These are phyloP conservation scores for Aphelenchoides bicaudatus DNA, from an alignment of 2,888 invertebrate genomes.

Conservation along the genomic window DNA sequence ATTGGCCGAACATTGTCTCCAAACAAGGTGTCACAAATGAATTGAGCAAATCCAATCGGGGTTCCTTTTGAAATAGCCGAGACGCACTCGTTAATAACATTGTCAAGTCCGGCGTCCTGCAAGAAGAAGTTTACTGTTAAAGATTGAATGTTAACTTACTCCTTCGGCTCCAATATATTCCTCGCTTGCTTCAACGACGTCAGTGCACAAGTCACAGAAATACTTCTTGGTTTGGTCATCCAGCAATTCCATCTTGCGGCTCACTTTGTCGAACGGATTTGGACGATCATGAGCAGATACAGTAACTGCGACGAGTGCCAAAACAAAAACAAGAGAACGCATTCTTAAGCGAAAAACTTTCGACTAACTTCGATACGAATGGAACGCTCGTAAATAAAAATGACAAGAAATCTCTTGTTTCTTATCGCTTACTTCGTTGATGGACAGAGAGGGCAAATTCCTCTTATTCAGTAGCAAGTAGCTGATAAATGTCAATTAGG, in stretches of 20 bases:
- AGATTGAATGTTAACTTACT: neutral
- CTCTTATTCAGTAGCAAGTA: no score
- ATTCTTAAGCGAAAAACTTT: no score
- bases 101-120: neutral
- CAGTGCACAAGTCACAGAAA: conserved; percentile 5
- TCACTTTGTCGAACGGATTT: conserved; percentile 3
- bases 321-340: no score
- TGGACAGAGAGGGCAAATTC: neutral
- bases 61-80: conserved; percentile 3
- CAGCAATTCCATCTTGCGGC: neutral
- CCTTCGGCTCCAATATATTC: conserved; percentile 8
- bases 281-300: conserved; percentile 1
- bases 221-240: conserved; percentile 6
- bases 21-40: conserved; percentile 12
- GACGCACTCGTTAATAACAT: neutral
- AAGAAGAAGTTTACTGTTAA: neutral
- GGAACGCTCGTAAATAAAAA: neutral
- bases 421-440: neutral
- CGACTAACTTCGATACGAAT: neutral
- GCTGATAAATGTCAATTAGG: no score
- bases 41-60: conserved; percentile 12
- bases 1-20: conserved; percentile 7
- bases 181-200: conserved; percentile 4
- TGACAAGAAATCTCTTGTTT: neutral
- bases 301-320: no score